Evolutionary conservation across 2,888 invertebrate genomes (phyloP).

Genomic region (Leucophenga maculata): DNA sequence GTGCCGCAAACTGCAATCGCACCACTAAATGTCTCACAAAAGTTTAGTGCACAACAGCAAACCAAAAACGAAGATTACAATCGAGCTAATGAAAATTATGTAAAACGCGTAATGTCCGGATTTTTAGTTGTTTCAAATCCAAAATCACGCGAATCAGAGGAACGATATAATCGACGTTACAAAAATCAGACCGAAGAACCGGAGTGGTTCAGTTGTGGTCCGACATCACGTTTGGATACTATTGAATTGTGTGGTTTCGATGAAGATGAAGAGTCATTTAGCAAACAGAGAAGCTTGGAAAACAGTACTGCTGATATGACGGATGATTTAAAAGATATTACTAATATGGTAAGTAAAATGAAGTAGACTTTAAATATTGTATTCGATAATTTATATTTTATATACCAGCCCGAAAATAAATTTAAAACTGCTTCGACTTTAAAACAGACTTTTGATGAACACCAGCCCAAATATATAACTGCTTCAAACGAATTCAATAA

Average conservation of each 20-base stretch:
- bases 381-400: constrained; percentile 2
- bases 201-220: constrained; percentile 71
- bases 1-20: constrained; percentile 6
- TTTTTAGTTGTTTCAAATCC: constrained; percentile 67
- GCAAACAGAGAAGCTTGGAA: constrained; percentile 35
- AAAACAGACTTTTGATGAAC: background rate
- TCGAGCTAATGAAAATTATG: constrained; percentile 61
- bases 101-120: constrained; percentile 66
- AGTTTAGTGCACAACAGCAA: background rate
- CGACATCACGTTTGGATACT: constrained; percentile 68
- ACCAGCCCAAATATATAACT: background rate
- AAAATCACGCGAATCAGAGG: constrained; percentile 61
- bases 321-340: constrained; percentile 38
- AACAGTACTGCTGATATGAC: constrained; percentile 31
- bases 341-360: constrained; percentile 46
- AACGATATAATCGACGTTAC: constrained; percentile 60
- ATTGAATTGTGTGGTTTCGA: constrained; percentile 69
- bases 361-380: background rate
- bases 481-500: constrained; percentile 7
- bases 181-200: constrained; percentile 68
- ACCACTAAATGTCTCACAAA: too few species aligned
- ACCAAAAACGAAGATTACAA: background rate
- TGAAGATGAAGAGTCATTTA: constrained; percentile 59
- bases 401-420: background rate
- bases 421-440: background rate